Evolutionary conservation across 2,113 vertebrate species (phyloP), one percentile per base, ranked within the genome.

Genomic region (Numenius arquata): DNA sequence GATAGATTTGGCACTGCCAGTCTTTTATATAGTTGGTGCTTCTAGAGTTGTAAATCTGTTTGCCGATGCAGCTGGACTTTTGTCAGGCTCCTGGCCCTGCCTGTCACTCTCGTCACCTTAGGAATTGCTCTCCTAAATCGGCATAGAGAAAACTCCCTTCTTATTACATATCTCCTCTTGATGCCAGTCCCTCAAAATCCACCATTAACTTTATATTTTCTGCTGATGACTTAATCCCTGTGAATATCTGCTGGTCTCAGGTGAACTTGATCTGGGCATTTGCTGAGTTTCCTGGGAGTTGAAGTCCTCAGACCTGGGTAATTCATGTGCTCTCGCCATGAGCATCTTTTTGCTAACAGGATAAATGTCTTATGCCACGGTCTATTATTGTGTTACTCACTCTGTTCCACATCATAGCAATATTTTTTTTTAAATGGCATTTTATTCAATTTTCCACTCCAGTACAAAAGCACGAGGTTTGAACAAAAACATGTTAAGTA

Each of bases 371-470:
- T 86, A 41, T 41, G 17, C 25, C 36, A 29, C 48, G 68, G 38
- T 75, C 80, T 94, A 2, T 87, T 95, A 55, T 5, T 80, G 29
- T 74, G 41, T 81, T 94, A 67, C 10, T 86, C 62, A 22, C 50
- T 83, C 72, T 40, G 36, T 89, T 90, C 82, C 58, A 87, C 53
- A 73, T 87, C 36, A 7, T 55, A 68, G 40, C 52, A 85, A 10
- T 94, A 63, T 81, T 87, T 77, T 93, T 77, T 93, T 77, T 94
- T 73, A 58, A 92, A 62, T 89, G 8, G 41, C 26, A 41, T 82
- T 93, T 87, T 92, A 85, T 82, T 92, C 76, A 85, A 43, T 93
- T 93, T 87, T 92, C 70, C 17, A 50, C 82, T 89, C 79, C 58
- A 32, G 29, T 75, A 27, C 40, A 85, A 88, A 88, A 81, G 34